Evolutionary conservation across 2,888 invertebrate species (phyloP).

Genomic region (Ceraclea dissimilis): DNA sequence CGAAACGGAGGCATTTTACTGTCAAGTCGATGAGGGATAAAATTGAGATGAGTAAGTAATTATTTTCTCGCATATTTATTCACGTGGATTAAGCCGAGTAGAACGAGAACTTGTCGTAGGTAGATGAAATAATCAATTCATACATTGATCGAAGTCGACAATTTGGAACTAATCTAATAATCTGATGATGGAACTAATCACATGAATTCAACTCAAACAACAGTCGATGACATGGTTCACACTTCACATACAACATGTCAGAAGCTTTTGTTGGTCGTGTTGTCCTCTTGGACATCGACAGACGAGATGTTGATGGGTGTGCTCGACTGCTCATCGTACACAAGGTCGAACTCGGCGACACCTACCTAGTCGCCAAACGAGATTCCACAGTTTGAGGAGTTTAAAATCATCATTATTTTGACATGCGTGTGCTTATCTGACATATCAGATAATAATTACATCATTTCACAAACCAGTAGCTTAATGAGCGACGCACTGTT

Average conservation of each 20-base stretch:
- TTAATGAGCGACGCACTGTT: neutral
- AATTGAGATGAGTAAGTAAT: too few relatives aligned
- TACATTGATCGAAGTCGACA: neutral
- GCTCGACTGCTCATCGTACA: neutral
- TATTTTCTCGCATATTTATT: too few relatives aligned
- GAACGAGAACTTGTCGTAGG: too few relatives aligned
- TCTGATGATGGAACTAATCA: too few relatives aligned
- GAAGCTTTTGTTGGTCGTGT: neutral
- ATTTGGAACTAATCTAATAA: neutral
- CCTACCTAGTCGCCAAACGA: conserved; percentile 13
- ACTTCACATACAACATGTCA: neutral
- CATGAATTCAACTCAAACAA: neutral
- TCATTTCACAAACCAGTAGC: conserved; percentile 4
- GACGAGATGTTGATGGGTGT: neutral
- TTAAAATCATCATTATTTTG: conserved; percentile 25
- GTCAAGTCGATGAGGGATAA: too few relatives aligned
- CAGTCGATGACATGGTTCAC: neutral
- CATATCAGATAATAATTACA: conserved; percentile 20
- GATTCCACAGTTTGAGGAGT: conserved; percentile 11
- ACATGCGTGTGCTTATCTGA: conserved; percentile 24
- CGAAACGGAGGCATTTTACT: too few relatives aligned
- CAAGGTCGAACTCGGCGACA: conserved; percentile 4
- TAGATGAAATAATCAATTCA: too few relatives aligned
- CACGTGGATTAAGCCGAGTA: too few relatives aligned
- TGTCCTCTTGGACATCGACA: neutral